These are phyloP conservation scores for Rhodinocichla rosea DNA, from an alignment of 2,113 vertebrate genomes.

Conservation along the genomic window DNA sequence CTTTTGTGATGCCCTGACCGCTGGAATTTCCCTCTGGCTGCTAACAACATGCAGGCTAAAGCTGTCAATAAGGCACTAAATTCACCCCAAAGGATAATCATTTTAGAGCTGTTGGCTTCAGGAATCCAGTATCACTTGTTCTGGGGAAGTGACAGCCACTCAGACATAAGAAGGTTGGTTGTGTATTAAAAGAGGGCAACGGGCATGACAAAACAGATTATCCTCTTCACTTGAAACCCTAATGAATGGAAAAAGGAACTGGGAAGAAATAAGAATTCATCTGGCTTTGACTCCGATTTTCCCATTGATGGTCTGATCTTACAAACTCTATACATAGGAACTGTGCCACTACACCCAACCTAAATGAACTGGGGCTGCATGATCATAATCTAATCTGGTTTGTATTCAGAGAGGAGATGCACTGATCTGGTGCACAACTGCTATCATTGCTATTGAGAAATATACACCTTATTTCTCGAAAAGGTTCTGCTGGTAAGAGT, in stretches of 20 bases:
- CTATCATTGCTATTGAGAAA: neutral
- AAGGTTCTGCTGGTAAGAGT: constrained; percentile 20
- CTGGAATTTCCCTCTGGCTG: neutral
- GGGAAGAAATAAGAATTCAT: neutral
- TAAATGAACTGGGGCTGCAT: neutral
- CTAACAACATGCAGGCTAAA: neutral
- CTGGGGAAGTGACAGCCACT: neutral
- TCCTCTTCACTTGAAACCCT: neutral
- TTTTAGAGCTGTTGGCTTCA: neutral
- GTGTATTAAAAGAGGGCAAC: neutral
- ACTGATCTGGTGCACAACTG: neutral
- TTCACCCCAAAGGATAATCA: neutral
- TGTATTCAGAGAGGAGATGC: neutral
- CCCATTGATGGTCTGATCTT: neutral
- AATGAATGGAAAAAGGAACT: neutral
- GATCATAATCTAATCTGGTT: neutral
- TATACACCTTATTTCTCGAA: neutral
- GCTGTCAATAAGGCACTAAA: neutral
- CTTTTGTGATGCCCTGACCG: neutral
- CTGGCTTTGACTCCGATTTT: neutral
- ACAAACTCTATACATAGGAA: neutral
- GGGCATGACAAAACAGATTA: constrained; percentile 15
- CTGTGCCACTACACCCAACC: neutral
- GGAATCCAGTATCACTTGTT: neutral
- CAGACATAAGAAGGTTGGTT: neutral